Evolutionary conservation across 2,888 invertebrate species (phyloP).

Genomic region (Atrina japonica): DNA sequence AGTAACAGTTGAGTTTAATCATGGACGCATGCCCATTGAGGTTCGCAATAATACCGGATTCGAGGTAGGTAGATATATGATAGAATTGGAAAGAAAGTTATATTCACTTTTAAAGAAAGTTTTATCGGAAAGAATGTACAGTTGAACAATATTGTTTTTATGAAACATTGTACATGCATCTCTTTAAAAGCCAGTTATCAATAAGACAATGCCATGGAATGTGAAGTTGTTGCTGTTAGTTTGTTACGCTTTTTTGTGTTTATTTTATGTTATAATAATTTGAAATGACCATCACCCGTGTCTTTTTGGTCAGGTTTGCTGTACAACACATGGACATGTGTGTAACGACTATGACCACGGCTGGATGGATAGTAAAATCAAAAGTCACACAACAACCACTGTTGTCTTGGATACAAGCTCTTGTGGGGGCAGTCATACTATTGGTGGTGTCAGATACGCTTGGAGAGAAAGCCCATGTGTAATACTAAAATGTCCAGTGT

Average conservation of each 20-base stretch:
- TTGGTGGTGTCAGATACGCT: slow-evolving; percentile 51
- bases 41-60: slow-evolving; percentile 47
- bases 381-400: slow-evolving; percentile 21
- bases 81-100: too few species aligned
- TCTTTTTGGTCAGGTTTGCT: slow-evolving; percentile 7
- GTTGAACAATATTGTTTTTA: too few species aligned
- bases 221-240: too few species aligned
- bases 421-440: slow-evolving; percentile 13
- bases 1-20: slow-evolving; percentile 50
- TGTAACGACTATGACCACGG: slow-evolving; percentile 10
- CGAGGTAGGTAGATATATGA: slow-evolving; percentile 56
- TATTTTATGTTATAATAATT: too few species aligned
- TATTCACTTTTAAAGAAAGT: too few species aligned
- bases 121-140: too few species aligned
- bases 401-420: slow-evolving; percentile 22
- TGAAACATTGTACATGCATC: too few species aligned
- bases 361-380: slow-evolving; percentile 28
- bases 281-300: too few species aligned
- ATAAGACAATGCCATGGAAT: too few species aligned
- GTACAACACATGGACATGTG: neutral
- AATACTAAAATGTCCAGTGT: slow-evolving; percentile 51
- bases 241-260: too few species aligned
- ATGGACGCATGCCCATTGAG: slow-evolving; percentile 44
- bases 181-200: too few species aligned
- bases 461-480: slow-evolving; percentile 55